A percentile compares a stretch with the other conserved stretches of the same genome.
Conservation (phyloP, 2,797 vertebrate species). For the Prunella strophiata region DNA sequence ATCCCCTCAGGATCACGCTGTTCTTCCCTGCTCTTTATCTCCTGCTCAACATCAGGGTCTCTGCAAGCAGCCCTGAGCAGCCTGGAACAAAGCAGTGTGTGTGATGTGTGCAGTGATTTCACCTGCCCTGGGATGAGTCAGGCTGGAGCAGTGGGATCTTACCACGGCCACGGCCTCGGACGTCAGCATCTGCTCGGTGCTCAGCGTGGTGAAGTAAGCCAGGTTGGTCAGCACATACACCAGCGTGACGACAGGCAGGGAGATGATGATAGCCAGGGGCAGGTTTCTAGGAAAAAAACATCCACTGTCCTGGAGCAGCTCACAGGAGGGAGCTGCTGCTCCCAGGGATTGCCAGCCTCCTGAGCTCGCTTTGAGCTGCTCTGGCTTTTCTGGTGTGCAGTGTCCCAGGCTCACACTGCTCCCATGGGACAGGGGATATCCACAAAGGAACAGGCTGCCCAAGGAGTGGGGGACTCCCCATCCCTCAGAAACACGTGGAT, state of each 20-base stretch:
- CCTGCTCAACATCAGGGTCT: background rate
- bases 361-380: accelerated
- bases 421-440: background rate
- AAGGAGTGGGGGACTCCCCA: background rate
- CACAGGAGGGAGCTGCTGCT: background rate
- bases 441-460: background rate
- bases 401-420: background rate
- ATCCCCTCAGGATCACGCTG: background rate
- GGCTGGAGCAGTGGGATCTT: background rate
- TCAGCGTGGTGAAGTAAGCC: constrained; percentile 95
- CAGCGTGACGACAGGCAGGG: constrained; percentile 90
- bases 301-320: background rate
- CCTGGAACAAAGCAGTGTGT: background rate
- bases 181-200: constrained; percentile 84
- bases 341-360: background rate
- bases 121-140: background rate
- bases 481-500: accelerated
- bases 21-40: background rate
- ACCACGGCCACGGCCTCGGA: constrained; percentile 96
- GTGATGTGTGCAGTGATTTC: background rate
- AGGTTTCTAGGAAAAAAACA: constrained; percentile 84
- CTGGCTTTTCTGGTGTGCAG: accelerated
- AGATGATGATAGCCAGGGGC: constrained; percentile 97
- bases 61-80: background rate
- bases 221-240: constrained; percentile 97